Evolutionary conservation across 2,113 vertebrate genomes (phyloP), one percentile per base, ranked within the genome.

Genomic region (Oreocharis arfaki): DNA sequence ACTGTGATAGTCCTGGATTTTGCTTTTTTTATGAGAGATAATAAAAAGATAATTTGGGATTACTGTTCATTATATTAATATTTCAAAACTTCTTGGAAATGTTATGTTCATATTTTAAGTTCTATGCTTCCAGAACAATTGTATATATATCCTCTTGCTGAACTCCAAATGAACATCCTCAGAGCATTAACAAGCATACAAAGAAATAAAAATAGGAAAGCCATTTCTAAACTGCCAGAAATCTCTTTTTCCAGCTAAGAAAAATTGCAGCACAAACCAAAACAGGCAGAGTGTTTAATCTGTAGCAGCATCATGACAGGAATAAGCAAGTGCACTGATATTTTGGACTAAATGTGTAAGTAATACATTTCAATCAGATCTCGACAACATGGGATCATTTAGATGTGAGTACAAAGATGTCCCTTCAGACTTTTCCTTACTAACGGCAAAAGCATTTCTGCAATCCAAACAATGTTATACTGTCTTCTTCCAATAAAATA

Each of bases 141-240:
- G 28, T 42, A 5, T 61, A 35, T 64, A 10, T 89, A 35, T 93
- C 57, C 20, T 67, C 33, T 74, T 61, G 37, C 16, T 84, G 76
- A 84, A 75, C 68, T 89, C 16, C 52, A 89, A 74, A 81, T 64
- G 10, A 53, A 76, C 20, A 46, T 64, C 15, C 46, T 82, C 65
- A 57, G 57, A 86, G 27, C 39, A 60, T 46, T 74, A 90, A 80
- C 7, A 84, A 87, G 65, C 22, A 44, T 47, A 42, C 9, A 56
- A 84, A 89, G 86, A 89, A 92, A 82, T 82, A 24, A 84, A 86
- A 95, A 78, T 16, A 84, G 70, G 91, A 97, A 95, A 93, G 90
- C 68, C 18, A 33, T 97, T 97, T 98, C 93, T 96, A 96, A 98
- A 96, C 96, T 95, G 92, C 91, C 95, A 96, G 74, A 96, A 92